phyloP scores from a whole-genome alignment of 2,113 vertebrate genomes.

The Vulpes ferrilata region DNA sequence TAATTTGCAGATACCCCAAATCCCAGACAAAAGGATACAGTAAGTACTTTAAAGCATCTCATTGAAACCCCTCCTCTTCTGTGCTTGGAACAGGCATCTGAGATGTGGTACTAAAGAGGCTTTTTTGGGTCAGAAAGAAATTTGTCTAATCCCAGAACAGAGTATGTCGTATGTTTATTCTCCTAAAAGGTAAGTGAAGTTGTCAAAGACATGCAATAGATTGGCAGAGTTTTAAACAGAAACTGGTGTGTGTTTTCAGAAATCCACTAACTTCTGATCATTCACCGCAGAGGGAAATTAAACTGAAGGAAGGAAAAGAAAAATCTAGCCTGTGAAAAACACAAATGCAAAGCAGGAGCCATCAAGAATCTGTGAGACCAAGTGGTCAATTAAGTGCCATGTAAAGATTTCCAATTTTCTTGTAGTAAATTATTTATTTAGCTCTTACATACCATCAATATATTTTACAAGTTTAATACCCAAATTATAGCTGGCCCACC shows the following conservation, averaged over 20 bases:
- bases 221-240: constrained; percentile 81
- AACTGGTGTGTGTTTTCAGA: constrained; percentile 76
- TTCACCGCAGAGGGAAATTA: constrained; percentile 79
- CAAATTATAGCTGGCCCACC: constrained; percentile 91
- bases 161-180: constrained; percentile 71
- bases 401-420: constrained; percentile 93
- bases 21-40: constrained; percentile 6
- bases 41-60: background rate
- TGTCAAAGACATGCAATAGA: constrained; percentile 79
- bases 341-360: constrained; percentile 78
- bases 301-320: constrained; percentile 76
- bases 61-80: background rate
- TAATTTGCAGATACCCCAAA: constrained; percentile 40
- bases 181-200: constrained; percentile 85
- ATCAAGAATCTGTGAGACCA: constrained; percentile 79
- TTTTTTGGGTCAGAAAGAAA: constrained; percentile 56
- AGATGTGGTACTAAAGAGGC: background rate
- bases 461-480: constrained; percentile 92
- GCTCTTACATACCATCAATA: constrained; percentile 88
- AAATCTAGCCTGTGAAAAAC: constrained; percentile 78
- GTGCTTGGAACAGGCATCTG: background rate
- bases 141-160: constrained; percentile 63
- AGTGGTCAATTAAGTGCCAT: constrained; percentile 88
- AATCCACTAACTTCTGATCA: constrained; percentile 74
- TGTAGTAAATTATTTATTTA: constrained; percentile 93